Evolutionary conservation across 2,797 vertebrate genomes (phyloP).

Genomic region (Setipinna tenuifilis): DNA sequence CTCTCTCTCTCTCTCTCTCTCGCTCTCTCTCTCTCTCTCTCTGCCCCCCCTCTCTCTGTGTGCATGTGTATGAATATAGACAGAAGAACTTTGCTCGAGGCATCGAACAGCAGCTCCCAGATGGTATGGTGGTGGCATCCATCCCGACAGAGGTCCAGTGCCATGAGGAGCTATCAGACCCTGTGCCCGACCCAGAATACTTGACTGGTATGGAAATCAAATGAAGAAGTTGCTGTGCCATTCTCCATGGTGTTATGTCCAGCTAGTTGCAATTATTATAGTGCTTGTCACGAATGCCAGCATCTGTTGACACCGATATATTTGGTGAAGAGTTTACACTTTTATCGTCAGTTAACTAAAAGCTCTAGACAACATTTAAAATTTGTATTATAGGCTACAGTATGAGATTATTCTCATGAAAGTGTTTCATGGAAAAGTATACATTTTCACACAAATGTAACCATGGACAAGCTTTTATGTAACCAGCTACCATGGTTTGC

Average conservation of each 20-base stretch:
- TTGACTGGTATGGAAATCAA: conserved; percentile 84
- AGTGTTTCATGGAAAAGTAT: background rate
- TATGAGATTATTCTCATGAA: background rate
- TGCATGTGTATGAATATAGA: conserved; percentile 66
- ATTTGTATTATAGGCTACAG: background rate
- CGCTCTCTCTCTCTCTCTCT: background rate
- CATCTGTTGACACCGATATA: no score
- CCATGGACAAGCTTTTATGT: background rate
- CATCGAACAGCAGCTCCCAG: conserved; percentile 94
- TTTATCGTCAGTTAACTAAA: background rate
- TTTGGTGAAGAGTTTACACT: background rate
- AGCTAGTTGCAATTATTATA: background rate
- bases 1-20: background rate
- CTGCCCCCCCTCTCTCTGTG: background rate
- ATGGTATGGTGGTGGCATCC: conserved; percentile 92
- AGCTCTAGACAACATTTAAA: no score
- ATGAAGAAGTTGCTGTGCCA: background rate
- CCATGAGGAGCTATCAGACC: conserved; percentile 93
- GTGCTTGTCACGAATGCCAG: background rate
- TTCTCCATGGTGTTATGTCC: background rate
- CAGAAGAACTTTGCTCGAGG: conserved; percentile 97
- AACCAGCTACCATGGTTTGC: background rate
- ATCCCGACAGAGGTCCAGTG: conserved; percentile 94
- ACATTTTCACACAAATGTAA: background rate
- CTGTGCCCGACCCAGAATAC: conserved; percentile 91